phyloP scores from a whole-genome alignment of 2,113 vertebrate species.

The Miniopterus natalensis region DNA sequence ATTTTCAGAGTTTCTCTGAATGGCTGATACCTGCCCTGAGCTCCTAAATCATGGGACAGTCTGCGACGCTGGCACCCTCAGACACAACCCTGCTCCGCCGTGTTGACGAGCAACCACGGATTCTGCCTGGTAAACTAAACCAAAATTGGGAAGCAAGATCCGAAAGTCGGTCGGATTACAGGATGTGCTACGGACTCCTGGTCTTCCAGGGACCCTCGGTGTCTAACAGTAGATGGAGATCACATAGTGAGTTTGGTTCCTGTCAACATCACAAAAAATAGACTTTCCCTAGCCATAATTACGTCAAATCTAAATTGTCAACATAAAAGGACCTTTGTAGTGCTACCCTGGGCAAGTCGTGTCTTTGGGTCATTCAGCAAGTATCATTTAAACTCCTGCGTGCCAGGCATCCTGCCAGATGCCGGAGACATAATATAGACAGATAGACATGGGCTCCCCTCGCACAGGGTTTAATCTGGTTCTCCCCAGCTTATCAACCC shows the following conservation, averaged over 20 bases:
- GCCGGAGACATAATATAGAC: no score
- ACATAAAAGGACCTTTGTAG: background rate
- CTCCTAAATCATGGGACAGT: background rate
- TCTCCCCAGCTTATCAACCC: background rate
- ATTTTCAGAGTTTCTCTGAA: conserved; percentile 78
- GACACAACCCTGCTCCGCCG: background rate
- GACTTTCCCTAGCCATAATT: background rate
- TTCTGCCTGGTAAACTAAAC: background rate
- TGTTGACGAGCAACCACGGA: background rate
- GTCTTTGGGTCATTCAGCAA: background rate
- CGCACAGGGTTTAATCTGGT: background rate
- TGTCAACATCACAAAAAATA: background rate
- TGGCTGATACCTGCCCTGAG: conserved; percentile 67
- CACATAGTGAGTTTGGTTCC: no score
- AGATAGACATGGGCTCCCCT: background rate
- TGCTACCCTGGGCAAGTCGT: background rate
- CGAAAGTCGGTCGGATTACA: background rate
- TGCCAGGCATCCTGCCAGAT: background rate
- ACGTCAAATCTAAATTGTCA: background rate
- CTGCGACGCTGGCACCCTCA: background rate
- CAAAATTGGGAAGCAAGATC: background rate
- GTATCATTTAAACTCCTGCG: background rate
- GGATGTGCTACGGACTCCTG: background rate
- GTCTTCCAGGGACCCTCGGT: background rate
- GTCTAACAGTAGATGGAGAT: background rate